A percentile compares a stretch with the other conserved stretches of the same genome.
Evolutionary conservation across 2,888 invertebrate species (phyloP).

Genomic region (Hetaerina titia): DNA sequence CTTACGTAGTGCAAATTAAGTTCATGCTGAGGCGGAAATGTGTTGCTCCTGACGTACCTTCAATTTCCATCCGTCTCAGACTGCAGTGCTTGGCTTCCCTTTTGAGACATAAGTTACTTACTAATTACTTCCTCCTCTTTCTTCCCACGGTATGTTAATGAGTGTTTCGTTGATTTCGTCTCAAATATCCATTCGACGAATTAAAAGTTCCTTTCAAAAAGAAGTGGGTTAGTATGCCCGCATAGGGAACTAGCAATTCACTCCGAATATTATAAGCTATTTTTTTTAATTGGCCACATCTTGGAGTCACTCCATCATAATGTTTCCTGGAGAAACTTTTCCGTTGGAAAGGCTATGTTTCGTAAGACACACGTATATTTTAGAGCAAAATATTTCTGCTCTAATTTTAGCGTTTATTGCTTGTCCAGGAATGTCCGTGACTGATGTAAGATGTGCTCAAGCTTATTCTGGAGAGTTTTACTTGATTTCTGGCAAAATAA

Average conservation of each 20-base stretch:
- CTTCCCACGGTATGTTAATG: not conserved
- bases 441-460: not conserved
- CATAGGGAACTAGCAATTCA: not conserved
- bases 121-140: not conserved
- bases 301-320: not conserved
- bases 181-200: not conserved
- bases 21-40: not conserved
- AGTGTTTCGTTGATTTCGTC: not conserved
- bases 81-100: not conserved
- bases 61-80: not conserved
- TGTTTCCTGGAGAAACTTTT: constrained; percentile 11
- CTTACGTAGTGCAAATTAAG: not conserved
- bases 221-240: constrained; percentile 5
- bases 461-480: too few relatives aligned
- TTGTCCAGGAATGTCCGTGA: not conserved
- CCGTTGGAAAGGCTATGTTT: not conserved
- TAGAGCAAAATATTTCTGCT: not conserved
- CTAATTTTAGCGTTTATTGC: not conserved
- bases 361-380: not conserved
- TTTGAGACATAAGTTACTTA: not conserved
- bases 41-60: not conserved
- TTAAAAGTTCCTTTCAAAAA: not conserved
- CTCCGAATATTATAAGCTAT: not conserved
- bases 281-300: not conserved
- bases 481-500: too few relatives aligned